These are phyloP conservation scores for Hybos culiciformis DNA, from an alignment of 2,888 invertebrate species.

Conservation along the genomic window DNA sequence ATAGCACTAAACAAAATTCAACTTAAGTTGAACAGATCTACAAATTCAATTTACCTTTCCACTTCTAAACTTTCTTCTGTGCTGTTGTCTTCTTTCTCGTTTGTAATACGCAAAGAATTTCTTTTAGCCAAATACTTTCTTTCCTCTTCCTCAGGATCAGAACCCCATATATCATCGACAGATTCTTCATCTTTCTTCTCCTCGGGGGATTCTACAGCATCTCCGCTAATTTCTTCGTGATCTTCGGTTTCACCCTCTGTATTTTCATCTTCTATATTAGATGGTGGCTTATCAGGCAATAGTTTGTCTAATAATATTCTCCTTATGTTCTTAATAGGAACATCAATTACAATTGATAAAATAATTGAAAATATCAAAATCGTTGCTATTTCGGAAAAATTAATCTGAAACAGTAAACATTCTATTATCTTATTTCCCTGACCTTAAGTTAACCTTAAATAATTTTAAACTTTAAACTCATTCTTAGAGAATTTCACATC, in stretches of 20 bases:
- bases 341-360: conserved; percentile 48
- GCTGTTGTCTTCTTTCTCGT: no score
- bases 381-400: conserved; percentile 40
- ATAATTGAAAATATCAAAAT: conserved; percentile 41
- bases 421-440: background rate
- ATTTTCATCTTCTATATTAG: conserved; percentile 17
- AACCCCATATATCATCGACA: conserved; percentile 39
- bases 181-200: conserved; percentile 9
- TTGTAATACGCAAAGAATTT: conserved; percentile 6
- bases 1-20: no score
- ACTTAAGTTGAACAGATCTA: no score
- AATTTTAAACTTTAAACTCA: background rate
- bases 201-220: conserved; percentile 5
- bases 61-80: background rate
- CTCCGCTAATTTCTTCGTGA: conserved; percentile 11
- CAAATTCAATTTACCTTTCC: background rate
- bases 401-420: conserved; percentile 39
- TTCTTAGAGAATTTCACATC: background rate
- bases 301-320: conserved; percentile 33
- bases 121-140: conserved; percentile 16
- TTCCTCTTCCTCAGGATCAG: conserved; percentile 24
- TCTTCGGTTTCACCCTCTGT: conserved; percentile 14
- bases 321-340: conserved; percentile 45
- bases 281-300: conserved; percentile 21
- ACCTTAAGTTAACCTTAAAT: background rate